Evolutionary conservation across 2,797 vertebrate genomes (phyloP).

Genomic region (Galago senegalensis): DNA sequence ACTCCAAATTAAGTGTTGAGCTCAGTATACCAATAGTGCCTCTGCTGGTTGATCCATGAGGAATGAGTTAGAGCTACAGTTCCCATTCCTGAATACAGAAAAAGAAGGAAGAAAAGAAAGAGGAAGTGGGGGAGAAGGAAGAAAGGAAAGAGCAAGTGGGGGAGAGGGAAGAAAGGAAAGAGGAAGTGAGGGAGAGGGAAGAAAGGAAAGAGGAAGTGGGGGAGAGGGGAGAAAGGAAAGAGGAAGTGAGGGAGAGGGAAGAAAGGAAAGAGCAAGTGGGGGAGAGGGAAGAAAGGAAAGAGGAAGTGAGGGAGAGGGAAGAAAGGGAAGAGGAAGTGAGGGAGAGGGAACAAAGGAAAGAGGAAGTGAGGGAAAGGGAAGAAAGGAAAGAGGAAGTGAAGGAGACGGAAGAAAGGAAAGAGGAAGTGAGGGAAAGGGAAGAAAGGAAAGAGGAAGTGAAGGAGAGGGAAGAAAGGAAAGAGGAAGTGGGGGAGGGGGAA

Average conservation of each 20-base stretch:
- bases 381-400: neutral
- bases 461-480: neutral
- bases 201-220: neutral
- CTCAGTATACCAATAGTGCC: neutral
- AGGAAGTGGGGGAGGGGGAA: fast-evolving
- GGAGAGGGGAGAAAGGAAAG: neutral
- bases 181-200: neutral
- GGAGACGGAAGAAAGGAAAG: neutral
- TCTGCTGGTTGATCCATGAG: neutral
- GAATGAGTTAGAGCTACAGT: neutral
- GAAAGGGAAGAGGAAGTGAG: neutral
- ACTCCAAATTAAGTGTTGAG: neutral
- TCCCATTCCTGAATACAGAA: neutral
- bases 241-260: neutral
- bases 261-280: neutral
- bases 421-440: neutral
- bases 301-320: fast-evolving
- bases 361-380: neutral
- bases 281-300: neutral
- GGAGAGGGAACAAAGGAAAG: neutral
- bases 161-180: neutral
- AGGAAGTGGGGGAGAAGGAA: neutral
- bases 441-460: neutral
- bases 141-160: neutral
- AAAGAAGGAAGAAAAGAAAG: neutral